Conservation (phyloP, 2,113 vertebrate genomes). For the Carassius auratus region DNA sequence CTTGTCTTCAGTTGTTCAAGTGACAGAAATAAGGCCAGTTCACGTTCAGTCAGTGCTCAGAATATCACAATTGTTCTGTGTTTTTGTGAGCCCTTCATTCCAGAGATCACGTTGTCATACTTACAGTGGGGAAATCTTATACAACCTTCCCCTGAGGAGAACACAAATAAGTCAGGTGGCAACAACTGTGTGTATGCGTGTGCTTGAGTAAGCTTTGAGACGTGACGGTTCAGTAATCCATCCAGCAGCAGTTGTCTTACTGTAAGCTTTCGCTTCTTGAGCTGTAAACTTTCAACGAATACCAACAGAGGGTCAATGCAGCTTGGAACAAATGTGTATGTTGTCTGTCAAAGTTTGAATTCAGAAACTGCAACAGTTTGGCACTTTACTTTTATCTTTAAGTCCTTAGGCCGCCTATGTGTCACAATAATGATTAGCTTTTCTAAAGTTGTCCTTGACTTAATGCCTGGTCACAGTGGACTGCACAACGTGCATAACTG, state of each 20-base stretch:
- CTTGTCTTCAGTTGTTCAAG: not conserved
- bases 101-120: not conserved
- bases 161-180: not conserved
- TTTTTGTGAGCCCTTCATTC: not conserved
- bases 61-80: not conserved
- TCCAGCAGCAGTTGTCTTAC: not conserved
- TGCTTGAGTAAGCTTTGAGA: not conserved
- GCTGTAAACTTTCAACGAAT: not conserved
- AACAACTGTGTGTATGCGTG: not conserved
- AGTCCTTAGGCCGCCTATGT: not conserved
- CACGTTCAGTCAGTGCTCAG: not conserved
- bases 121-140: slow-evolving; percentile 2
- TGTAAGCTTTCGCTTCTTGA: slow-evolving; percentile 22
- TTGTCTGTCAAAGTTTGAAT: not conserved
- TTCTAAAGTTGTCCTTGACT: slow-evolving; percentile 24
- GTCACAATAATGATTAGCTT: slow-evolving; percentile 2
- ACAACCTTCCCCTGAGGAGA: not conserved
- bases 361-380: not conserved
- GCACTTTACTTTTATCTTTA: not conserved
- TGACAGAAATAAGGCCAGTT: not conserved
- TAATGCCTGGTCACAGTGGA: not conserved
- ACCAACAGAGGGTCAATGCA: not conserved
- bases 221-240: not conserved
- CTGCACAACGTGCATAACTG: not conserved
- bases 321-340: not conserved